phyloP scores from a whole-genome alignment of 1,140 invertebrate species.

The Sycophila sp. region DNA sequence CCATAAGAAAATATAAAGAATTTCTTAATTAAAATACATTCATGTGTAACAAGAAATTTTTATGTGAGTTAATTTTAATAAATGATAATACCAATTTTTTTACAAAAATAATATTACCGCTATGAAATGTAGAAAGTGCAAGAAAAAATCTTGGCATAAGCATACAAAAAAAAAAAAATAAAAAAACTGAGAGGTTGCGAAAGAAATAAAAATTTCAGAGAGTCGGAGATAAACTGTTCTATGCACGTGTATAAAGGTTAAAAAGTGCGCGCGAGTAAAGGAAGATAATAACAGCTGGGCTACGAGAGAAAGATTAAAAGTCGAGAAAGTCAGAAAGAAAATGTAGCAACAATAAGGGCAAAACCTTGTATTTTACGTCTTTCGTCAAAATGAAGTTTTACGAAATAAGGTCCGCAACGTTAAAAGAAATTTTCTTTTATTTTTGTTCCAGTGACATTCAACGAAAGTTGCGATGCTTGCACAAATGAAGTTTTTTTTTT shows the following conservation, averaged over 20 bases:
- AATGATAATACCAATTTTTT: no score
- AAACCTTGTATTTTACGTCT: neutral
- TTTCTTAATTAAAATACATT: no score
- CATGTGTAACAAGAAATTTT: no score
- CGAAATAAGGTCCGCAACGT: neutral
- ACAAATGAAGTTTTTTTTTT: no score
- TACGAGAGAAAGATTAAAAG: constrained; percentile 6
- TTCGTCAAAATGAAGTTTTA: neutral
- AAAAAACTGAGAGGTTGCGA: neutral
- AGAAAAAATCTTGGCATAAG: no score
- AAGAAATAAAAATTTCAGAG: constrained; percentile 16
- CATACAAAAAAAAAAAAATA: no score
- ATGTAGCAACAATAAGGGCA: neutral
- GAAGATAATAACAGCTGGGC: constrained; percentile 14
- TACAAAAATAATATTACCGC: no score
- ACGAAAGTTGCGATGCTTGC: no score
- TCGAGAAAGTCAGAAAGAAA: constrained; percentile 7
- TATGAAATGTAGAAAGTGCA: no score
- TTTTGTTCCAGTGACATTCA: no score
- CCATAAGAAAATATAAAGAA: no score
- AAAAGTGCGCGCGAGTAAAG: constrained; percentile 2
- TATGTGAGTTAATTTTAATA: no score
- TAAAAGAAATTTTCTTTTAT: neutral
- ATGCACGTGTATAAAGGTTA: neutral
- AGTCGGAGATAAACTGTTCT: constrained; percentile 5